Percentiles rank a stretch among this genome's conserved stretches.
Evolutionary conservation across 2,888 invertebrate genomes (phyloP).

Genomic region (Oegoconia quadripuncta): DNA sequence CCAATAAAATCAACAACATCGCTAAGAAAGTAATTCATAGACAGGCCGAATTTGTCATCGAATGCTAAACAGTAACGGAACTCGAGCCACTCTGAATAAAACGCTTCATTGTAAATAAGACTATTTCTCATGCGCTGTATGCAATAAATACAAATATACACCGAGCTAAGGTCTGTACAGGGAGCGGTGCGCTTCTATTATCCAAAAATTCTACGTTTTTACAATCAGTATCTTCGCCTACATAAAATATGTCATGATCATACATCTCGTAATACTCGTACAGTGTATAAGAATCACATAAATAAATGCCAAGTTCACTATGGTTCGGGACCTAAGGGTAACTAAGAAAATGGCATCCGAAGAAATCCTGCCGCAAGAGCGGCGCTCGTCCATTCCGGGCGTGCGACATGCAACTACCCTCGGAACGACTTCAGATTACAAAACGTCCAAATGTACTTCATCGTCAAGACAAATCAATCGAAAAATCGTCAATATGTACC

Average conservation of each 20-base stretch:
- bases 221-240: slow-evolving; percentile 62
- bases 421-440: slow-evolving; percentile 41
- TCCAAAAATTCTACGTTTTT: slow-evolving; percentile 52
- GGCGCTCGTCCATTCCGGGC: slow-evolving; percentile 31
- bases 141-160: slow-evolving; percentile 63
- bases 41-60: slow-evolving; percentile 55
- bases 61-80: slow-evolving; percentile 70
- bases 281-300: slow-evolving; percentile 70
- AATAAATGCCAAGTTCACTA: slow-evolving; percentile 77
- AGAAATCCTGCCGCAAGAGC: slow-evolving; percentile 42
- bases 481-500: slow-evolving; percentile 58
- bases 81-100: slow-evolving; percentile 75
- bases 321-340: slow-evolving; percentile 73
- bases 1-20: slow-evolving; percentile 31
- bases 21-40: slow-evolving; percentile 25
- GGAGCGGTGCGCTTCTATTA: slow-evolving; percentile 46
- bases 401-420: slow-evolving; percentile 29
- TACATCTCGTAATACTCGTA: slow-evolving; percentile 67
- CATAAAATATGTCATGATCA: slow-evolving; percentile 70
- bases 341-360: slow-evolving; percentile 76
- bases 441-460: slow-evolving; percentile 31
- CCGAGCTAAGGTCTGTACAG: slow-evolving; percentile 58
- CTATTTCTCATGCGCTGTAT: slow-evolving; percentile 51
- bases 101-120: slow-evolving; percentile 55
- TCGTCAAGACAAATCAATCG: slow-evolving; percentile 35